Evolutionary conservation across 1,140 invertebrate genomes (phyloP), one percentile per base, ranked within the genome.

Genomic region (Anadara kagoshimensis): DNA sequence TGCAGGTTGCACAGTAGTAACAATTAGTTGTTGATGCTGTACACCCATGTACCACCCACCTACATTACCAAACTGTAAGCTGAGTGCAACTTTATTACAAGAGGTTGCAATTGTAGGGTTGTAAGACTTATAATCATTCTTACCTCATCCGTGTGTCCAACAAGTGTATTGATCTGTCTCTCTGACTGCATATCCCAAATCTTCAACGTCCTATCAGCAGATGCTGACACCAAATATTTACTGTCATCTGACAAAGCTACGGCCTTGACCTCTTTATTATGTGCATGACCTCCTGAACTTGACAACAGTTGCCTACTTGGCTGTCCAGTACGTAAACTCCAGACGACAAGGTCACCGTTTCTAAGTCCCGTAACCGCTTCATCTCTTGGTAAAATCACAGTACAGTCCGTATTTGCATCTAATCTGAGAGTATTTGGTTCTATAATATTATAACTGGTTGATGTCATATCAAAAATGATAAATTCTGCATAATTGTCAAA

Each of bases 91-190:
- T n/a, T 36, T 36, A 3, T 36, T 36, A 7, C 29, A 36, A 36
- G 29, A 3, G 29, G 29, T 3, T 7, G 7, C 29, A 36, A 7
- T 36, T 36, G 29, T 36, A 36, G 29, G 7, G 29, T 36, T 36
- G 29, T 3, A 36, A 36, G 2, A 36, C 29, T 3, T 36, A 36
- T 36, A 36, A 36, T 51, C 14, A 8, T 24, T 76, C 78, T 51
- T 49, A 88, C 88, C 83, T 89, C 88, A 79, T 88, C 86, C 26
- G 73, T 75, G 69, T 88, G 87, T 49, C 87, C 87, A 56, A 53
- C 54, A 57, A 89, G 78, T 1, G 86, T 85, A 51, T 78, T 69
- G 7, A 82, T 69, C 51, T 85, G 83, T 66, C 78, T 79, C 75
- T 89, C 88, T 11, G 80, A 81, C 16, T 79, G 70, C 79, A 88